Conservation (phyloP, 2,113 vertebrate genomes). For the Hippocampus guttulatus region DNA sequence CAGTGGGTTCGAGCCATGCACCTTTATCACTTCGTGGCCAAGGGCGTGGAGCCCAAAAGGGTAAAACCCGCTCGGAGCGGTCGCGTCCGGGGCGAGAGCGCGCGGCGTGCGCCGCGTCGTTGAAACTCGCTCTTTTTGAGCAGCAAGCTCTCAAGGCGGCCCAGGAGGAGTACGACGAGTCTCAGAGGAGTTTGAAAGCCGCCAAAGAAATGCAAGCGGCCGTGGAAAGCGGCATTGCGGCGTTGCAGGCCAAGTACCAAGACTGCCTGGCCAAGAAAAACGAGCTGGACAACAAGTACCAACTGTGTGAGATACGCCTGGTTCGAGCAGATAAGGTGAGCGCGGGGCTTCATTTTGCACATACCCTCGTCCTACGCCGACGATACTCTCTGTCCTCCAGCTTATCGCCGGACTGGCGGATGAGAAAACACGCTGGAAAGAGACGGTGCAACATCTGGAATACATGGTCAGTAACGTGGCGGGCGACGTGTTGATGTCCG, state of each 20-base stretch:
- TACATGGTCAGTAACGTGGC: constrained; percentile 79
- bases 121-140: constrained; percentile 20
- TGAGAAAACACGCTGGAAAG: constrained; percentile 85
- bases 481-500: constrained; percentile 81
- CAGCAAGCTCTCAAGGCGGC: constrained; percentile 81
- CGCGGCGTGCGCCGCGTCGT: neutral
- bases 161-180: constrained; percentile 79
- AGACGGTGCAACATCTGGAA: constrained; percentile 79
- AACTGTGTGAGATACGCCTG: constrained; percentile 80
- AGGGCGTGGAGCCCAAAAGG: constrained; percentile 82
- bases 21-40: constrained; percentile 85
- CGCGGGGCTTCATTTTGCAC: neutral
- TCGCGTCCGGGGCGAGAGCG: neutral
- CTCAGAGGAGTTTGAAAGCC: constrained; percentile 76
- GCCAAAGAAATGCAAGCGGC: constrained; percentile 73
- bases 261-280: constrained; percentile 81
- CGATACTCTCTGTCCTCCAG: constrained; percentile 56
- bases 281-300: constrained; percentile 81
- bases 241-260: constrained; percentile 79
- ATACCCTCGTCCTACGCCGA: neutral
- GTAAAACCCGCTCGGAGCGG: constrained; percentile 63
- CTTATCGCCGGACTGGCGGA: constrained; percentile 84
- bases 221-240: constrained; percentile 77
- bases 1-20: constrained; percentile 94
- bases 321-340: constrained; percentile 78